Evolutionary conservation across 2,888 invertebrate species (phyloP).

Genomic region (Linnaemya vulpina): DNA sequence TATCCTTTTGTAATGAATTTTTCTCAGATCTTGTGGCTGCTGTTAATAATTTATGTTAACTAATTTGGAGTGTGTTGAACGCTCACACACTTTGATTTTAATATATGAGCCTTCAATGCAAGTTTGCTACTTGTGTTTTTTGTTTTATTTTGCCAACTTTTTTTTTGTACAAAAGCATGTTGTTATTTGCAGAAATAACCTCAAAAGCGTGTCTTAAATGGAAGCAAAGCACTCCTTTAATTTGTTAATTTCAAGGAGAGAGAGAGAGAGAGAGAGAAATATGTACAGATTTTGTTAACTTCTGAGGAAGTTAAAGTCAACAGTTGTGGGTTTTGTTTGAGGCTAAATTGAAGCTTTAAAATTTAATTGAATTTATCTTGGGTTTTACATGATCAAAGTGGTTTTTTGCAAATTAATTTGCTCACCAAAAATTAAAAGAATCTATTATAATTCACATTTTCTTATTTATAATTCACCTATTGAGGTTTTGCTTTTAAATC

Average conservation of each 20-base stretch:
- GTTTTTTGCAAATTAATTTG: not conserved
- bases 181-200: not conserved
- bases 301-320: conserved; percentile 17
- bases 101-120: not conserved
- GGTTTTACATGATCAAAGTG: conserved; percentile 10
- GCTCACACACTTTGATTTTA: not conserved
- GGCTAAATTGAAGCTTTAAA: conserved; percentile 32
- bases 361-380: conserved; percentile 34
- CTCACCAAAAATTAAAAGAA: not conserved
- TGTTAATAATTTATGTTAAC: not conserved
- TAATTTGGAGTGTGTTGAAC: not conserved
- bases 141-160: not conserved
- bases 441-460: not conserved
- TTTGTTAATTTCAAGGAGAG: conserved; percentile 13
- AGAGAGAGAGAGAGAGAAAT: not conserved
- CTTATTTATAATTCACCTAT: too few relatives aligned
- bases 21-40: too few relatives aligned
- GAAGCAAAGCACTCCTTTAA: conserved; percentile 46
- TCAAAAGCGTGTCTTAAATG: conserved; percentile 36
- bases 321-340: not conserved
- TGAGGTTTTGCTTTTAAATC: not conserved
- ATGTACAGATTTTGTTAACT: not conserved
- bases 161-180: not conserved
- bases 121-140: conserved; percentile 13
- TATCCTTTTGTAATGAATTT: too few relatives aligned